These are phyloP conservation scores for Oedothorax gibbosus DNA, from an alignment of 1,140 invertebrate genomes.

Conservation along the genomic window DNA sequence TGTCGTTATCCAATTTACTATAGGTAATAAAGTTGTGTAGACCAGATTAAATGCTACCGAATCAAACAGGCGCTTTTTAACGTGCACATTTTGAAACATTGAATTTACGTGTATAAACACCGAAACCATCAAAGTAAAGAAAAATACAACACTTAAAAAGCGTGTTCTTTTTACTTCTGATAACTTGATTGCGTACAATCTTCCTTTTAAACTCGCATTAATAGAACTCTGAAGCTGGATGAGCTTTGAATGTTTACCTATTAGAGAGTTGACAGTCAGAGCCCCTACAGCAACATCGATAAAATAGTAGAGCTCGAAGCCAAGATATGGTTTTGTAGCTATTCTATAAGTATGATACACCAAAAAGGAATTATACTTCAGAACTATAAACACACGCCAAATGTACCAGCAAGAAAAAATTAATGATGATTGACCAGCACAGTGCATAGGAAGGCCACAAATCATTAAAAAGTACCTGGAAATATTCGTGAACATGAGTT, in stretches of 20 bases:
- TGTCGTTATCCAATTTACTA: conserved; percentile 14
- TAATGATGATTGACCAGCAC: not conserved
- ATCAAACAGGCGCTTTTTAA: not conserved
- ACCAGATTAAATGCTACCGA: not conserved
- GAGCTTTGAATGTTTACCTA: conserved; percentile 7
- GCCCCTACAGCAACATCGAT: conserved; percentile 25
- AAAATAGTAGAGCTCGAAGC: not conserved
- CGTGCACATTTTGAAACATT: not conserved
- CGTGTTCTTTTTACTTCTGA: not conserved
- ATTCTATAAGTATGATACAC: conserved; percentile 14
- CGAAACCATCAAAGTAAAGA: not conserved
- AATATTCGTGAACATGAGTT: not conserved
- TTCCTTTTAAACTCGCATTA: not conserved
- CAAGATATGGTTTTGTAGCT: not conserved
- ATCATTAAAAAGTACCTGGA: not conserved
- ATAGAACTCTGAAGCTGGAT: conserved; percentile 1
- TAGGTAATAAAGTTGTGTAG: not conserved
- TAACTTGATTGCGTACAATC: not conserved
- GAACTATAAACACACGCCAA: conserved; percentile 21
- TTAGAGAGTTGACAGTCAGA: conserved; percentile 9
- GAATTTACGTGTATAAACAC: not conserved
- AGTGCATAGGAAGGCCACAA: conserved; percentile 20
- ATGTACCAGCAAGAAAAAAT: conserved; percentile 12
- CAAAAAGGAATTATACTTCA: conserved; percentile 13
- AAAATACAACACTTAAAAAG: not conserved